Conservation (phyloP, 2,797 vertebrate species). For the Leptatherina wallacei region DNA sequence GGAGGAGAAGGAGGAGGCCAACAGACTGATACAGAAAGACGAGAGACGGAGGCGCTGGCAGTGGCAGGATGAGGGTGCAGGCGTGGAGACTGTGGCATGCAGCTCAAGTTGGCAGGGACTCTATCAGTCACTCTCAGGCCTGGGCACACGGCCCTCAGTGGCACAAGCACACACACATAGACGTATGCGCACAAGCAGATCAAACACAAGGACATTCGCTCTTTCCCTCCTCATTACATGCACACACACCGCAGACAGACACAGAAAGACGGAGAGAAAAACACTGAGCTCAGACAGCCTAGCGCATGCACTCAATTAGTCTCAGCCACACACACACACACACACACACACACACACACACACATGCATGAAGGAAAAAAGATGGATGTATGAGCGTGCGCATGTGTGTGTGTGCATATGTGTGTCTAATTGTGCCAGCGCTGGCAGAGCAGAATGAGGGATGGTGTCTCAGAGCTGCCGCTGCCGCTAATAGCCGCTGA, state of each 20-base stretch:
- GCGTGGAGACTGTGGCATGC: constrained; percentile 72
- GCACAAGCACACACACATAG: constrained; percentile 40
- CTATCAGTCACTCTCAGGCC: constrained; percentile 80
- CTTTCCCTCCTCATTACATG: constrained; percentile 49
- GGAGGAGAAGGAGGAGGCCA: constrained; percentile 21
- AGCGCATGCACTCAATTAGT: constrained; percentile 66
- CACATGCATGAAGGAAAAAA: constrained; percentile 41
- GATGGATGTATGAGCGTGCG: constrained; percentile 59
- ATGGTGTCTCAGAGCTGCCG: constrained; percentile 81
- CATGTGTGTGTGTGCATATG: constrained; percentile 63
- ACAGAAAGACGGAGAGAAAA: constrained; percentile 49
- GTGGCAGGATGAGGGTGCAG: constrained; percentile 68
- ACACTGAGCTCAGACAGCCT: constrained; percentile 65
- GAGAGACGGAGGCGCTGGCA: constrained; percentile 57
- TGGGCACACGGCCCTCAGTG: constrained; percentile 73
- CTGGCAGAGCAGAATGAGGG: constrained; percentile 82
- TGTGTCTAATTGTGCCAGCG: constrained; percentile 81
- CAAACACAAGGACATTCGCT: constrained; percentile 71
- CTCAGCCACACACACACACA: constrained; percentile 21
- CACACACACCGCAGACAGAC: constrained; percentile 42
- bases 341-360: constrained; percentile 8
- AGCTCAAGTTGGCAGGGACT: constrained; percentile 76
- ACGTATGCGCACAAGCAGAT: constrained; percentile 58
- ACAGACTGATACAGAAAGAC: constrained; percentile 47
- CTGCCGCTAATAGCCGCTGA: constrained; percentile 80